Percentiles rank a stretch among this genome's conserved stretches.
phyloP scores from a whole-genome alignment of 1,140 invertebrate species.

The Aphaenogaster ashmeadi region DNA sequence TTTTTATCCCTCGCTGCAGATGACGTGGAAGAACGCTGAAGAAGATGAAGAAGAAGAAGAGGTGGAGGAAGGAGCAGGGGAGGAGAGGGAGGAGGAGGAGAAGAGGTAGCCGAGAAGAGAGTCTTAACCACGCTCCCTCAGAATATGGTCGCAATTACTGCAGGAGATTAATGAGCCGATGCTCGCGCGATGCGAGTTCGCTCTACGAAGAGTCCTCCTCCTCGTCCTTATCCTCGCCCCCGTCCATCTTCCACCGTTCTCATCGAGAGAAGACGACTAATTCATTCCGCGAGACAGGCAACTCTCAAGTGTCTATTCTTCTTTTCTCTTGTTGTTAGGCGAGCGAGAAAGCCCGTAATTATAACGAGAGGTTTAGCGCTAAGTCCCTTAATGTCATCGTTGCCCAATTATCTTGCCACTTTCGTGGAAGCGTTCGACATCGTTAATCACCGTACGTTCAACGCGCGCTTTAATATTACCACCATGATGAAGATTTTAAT shows the following conservation, averaged over 20 bases:
- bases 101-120: constrained; percentile 67
- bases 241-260: constrained; percentile 69
- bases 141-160: constrained; percentile 84
- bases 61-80: constrained; percentile 48
- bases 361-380: constrained; percentile 75
- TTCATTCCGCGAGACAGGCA: constrained; percentile 75
- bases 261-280: constrained; percentile 76
- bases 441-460: constrained; percentile 49
- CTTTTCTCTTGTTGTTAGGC: constrained; percentile 75
- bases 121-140: constrained; percentile 77
- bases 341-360: constrained; percentile 75
- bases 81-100: constrained; percentile 53
- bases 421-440: constrained; percentile 63
- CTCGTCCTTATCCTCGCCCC: constrained; percentile 50
- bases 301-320: constrained; percentile 76
- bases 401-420: constrained; percentile 68
- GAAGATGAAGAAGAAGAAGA: constrained; percentile 66
- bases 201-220: constrained; percentile 74
- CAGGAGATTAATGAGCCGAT: constrained; percentile 84
- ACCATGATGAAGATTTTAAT: constrained; percentile 61
- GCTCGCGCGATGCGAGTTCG: constrained; percentile 78
- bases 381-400: constrained; percentile 74
- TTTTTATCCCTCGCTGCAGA: constrained; percentile 60
- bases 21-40: constrained; percentile 69
- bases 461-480: constrained; percentile 40